These are phyloP conservation scores for Phyllostomus discolor DNA, from an alignment of 2,113 vertebrate genomes.

Conservation along the genomic window DNA sequence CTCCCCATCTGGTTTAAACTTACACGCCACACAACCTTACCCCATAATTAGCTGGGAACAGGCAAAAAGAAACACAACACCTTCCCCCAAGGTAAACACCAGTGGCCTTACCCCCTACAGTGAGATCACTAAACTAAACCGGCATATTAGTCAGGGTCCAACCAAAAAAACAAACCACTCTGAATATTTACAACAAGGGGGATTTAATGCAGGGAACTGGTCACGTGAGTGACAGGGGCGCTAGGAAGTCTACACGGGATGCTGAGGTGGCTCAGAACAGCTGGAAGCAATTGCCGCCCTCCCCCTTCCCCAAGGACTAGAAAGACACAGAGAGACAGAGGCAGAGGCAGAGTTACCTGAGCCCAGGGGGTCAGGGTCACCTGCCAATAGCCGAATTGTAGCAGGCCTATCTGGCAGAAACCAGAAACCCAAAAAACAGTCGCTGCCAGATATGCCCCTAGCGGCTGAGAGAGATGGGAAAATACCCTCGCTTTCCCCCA, in stretches of 20 bases:
- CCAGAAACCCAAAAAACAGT: neutral
- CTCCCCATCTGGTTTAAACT: neutral
- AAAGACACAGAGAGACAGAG: neutral
- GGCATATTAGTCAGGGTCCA: neutral
- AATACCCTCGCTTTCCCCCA: neutral
- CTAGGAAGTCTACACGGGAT: neutral
- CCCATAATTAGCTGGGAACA: neutral
- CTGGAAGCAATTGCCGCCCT: neutral
- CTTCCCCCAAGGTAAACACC: neutral
- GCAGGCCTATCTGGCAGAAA: neutral
- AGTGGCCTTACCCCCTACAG: neutral
- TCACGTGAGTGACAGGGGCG: neutral
- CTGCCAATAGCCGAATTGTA: neutral
- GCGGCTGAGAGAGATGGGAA: neutral
- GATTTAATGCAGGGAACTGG: neutral
- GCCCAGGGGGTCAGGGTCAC: neutral
- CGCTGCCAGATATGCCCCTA: neutral
- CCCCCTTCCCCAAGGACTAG: neutral
- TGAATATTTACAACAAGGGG: neutral
- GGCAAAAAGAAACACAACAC: neutral
- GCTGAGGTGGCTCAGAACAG: neutral
- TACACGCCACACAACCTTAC: neutral
- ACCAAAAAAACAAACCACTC: neutral
- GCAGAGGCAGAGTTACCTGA: neutral
- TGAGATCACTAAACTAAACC: neutral